Conservation (phyloP, 2,888 invertebrate genomes). For the Melanostoma scalare region DNA sequence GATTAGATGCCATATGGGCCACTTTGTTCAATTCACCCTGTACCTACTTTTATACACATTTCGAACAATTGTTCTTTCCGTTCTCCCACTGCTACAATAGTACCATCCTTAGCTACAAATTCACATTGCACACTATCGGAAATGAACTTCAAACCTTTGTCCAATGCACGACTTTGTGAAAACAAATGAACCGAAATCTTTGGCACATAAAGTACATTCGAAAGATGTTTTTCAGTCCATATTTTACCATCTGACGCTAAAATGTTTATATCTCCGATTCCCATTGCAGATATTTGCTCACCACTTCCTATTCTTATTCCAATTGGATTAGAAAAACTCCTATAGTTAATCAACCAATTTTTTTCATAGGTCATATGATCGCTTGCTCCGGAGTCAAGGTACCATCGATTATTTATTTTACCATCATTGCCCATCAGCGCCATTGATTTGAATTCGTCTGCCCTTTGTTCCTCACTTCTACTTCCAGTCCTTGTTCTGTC, state of each 20-base stretch:
- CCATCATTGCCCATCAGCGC: too few species aligned
- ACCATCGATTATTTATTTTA: neutral
- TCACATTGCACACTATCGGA: constrained; percentile 25
- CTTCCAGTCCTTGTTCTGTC: too few species aligned
- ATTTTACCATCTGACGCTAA: constrained; percentile 55
- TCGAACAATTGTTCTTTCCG: constrained; percentile 8
- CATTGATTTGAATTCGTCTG: too few species aligned
- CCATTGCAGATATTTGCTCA: constrained; percentile 45
- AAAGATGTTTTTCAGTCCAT: constrained; percentile 60
- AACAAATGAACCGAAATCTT: constrained; percentile 64
- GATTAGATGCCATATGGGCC: constrained; percentile 24
- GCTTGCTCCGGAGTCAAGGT: constrained; percentile 27
- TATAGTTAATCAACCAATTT: constrained; percentile 13
- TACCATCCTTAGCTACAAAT: constrained; percentile 34
- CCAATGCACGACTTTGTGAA: constrained; percentile 45
- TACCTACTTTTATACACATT: neutral
- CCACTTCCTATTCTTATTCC: constrained; percentile 45
- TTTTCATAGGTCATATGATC: constrained; percentile 14
- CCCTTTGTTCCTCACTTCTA: too few species aligned
- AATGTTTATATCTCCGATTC: constrained; percentile 57
- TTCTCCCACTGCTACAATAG: constrained; percentile 37
- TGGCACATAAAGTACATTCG: constrained; percentile 68
- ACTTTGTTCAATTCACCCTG: neutral
- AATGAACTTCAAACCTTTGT: constrained; percentile 29
- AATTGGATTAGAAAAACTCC: neutral